These are phyloP conservation scores for Pachycephala philippinensis DNA, from an alignment of 2,113 vertebrate genomes.

Conservation along the genomic window DNA sequence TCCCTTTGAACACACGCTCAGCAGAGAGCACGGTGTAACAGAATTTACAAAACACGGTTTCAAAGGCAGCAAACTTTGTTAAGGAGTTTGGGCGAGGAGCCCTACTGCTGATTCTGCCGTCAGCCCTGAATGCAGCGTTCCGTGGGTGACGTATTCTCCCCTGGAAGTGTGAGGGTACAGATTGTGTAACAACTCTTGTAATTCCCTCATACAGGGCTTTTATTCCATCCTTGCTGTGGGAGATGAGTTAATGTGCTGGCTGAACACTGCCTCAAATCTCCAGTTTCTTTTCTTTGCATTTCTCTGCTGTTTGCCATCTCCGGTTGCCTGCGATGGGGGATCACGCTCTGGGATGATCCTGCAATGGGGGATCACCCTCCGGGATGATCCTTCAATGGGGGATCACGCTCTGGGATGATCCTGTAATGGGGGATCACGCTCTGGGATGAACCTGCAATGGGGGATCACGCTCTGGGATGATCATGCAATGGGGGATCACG, in stretches of 20 bases:
- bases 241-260: neutral
- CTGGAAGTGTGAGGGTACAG: accelerated
- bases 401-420: neutral
- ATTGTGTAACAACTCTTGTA: accelerated
- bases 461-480: neutral
- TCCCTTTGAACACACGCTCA: neutral
- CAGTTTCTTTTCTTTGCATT: neutral
- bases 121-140: neutral
- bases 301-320: neutral
- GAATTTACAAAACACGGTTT: neutral
- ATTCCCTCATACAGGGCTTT: neutral
- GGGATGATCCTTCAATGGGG: neutral
- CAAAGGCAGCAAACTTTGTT: neutral
- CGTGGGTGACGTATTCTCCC: accelerated
- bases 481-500: neutral
- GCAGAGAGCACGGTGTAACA: neutral
- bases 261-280: neutral
- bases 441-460: neutral
- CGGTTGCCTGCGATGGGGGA: neutral
- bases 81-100: neutral
- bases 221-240: neutral
- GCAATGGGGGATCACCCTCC: neutral
- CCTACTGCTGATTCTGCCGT: neutral
- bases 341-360: neutral
- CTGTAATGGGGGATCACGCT: neutral